phyloP scores from a whole-genome alignment of 2,113 vertebrate genomes.

The Siphamia tubifer region DNA sequence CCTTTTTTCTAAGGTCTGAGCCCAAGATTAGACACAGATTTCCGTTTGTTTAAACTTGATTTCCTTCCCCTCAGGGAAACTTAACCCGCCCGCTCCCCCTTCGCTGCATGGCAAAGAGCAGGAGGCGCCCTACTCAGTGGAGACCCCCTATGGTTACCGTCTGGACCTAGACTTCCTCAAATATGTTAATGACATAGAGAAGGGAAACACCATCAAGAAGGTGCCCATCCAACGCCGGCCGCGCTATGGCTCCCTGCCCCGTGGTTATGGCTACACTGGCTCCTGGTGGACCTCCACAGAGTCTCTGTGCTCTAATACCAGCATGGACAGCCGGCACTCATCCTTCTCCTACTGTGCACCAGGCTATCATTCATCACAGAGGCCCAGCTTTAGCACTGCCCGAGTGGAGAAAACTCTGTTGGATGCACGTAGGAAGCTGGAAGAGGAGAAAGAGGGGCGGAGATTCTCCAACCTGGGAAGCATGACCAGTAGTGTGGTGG shows the following conservation, averaged over 20 bases:
- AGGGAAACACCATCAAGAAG: constrained; percentile 89
- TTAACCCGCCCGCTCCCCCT: constrained; percentile 79
- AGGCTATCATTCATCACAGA: constrained; percentile 82
- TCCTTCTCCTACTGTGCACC: constrained; percentile 91
- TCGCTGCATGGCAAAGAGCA: constrained; percentile 81
- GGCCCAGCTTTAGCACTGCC: constrained; percentile 81
- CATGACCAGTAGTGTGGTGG: constrained; percentile 83
- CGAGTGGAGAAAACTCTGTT: constrained; percentile 90
- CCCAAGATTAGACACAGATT: constrained; percentile 73
- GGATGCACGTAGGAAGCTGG: constrained; percentile 87
- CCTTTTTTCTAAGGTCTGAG: constrained; percentile 65
- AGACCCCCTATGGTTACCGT: constrained; percentile 93
- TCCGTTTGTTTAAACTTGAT: constrained; percentile 70
- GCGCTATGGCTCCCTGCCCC: constrained; percentile 87
- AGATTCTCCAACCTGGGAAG: constrained; percentile 81
- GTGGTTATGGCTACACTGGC: constrained; percentile 84
- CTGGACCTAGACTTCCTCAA: constrained; percentile 94
- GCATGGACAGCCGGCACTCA: constrained; percentile 89
- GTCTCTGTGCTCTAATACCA: constrained; percentile 89
- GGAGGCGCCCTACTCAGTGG: constrained; percentile 89
- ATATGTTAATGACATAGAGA: constrained; percentile 95
- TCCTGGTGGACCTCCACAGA: constrained; percentile 95
- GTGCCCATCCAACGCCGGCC: constrained; percentile 86
- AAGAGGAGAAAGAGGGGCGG: constrained; percentile 83
- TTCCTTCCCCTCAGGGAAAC: constrained; percentile 81